phyloP scores from a whole-genome alignment of 2,113 vertebrate genomes.

The Bubalus kerabau region DNA sequence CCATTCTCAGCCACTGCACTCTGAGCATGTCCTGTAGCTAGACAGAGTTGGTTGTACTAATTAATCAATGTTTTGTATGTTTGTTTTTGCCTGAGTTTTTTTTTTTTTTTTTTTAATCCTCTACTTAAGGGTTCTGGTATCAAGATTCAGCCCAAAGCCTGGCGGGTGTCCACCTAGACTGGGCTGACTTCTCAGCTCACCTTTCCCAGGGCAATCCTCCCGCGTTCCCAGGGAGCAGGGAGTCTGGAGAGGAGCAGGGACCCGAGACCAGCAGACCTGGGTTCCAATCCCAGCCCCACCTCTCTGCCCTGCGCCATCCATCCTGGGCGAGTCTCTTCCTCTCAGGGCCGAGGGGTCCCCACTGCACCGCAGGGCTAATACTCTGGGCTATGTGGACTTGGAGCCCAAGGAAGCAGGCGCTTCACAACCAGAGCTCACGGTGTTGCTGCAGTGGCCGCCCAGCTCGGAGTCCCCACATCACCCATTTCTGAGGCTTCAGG shows the following conservation, averaged over 20 bases:
- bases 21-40: not conserved
- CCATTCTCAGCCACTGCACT: not conserved
- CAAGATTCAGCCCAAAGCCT: not conserved
- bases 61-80: not conserved
- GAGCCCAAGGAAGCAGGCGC: not conserved
- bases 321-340: not conserved
- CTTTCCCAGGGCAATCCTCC: not conserved
- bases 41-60: not conserved
- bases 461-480: fast-evolving
- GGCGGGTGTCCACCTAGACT: not conserved
- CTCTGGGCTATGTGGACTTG: not conserved
- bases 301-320: not conserved
- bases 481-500: not conserved
- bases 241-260: not conserved
- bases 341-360: not conserved
- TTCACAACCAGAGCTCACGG: not conserved
- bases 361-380: fast-evolving
- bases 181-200: not conserved
- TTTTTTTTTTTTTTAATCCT: not conserved
- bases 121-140: not conserved
- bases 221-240: fast-evolving
- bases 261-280: not conserved
- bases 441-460: not conserved
- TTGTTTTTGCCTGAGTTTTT: not conserved
- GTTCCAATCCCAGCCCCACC: not conserved